Evolutionary conservation across 2,113 vertebrate species (phyloP).

Genomic region (Progne subis): DNA sequence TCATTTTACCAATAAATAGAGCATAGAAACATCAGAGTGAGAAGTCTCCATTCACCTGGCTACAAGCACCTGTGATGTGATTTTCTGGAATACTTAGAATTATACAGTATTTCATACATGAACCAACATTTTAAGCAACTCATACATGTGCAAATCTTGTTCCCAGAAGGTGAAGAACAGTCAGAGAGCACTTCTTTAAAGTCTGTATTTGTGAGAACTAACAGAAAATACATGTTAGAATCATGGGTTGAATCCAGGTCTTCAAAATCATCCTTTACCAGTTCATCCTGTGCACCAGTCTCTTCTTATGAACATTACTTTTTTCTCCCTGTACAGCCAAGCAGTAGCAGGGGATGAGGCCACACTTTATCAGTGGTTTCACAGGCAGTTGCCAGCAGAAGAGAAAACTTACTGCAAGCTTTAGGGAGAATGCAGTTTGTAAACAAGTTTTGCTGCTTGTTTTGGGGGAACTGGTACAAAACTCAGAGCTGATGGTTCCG

Average conservation of each 20-base stretch:
- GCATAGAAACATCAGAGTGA: neutral
- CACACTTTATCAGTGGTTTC: neutral
- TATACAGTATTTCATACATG: neutral
- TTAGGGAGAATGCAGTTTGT: neutral
- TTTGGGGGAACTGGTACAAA: neutral
- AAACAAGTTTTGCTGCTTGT: neutral
- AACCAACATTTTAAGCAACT: neutral
- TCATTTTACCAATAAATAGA: neutral
- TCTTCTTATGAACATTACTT: neutral
- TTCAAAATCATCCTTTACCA: neutral
- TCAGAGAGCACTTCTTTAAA: neutral
- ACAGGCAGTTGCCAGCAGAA: neutral
- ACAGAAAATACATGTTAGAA: neutral
- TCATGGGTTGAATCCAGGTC: neutral
- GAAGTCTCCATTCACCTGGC: neutral
- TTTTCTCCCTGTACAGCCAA: neutral
- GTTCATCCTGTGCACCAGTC: neutral
- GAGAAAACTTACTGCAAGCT: neutral
- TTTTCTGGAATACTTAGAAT: neutral
- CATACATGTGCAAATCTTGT: neutral
- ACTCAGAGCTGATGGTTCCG: neutral
- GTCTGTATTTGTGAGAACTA: neutral
- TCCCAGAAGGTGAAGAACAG: neutral
- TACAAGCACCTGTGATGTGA: neutral
- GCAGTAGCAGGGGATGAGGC: neutral